Percentiles rank a stretch among this genome's conserved stretches.
Conservation (phyloP, 1,140 invertebrate species). For the Polypedilum vanderplanki region DNA sequence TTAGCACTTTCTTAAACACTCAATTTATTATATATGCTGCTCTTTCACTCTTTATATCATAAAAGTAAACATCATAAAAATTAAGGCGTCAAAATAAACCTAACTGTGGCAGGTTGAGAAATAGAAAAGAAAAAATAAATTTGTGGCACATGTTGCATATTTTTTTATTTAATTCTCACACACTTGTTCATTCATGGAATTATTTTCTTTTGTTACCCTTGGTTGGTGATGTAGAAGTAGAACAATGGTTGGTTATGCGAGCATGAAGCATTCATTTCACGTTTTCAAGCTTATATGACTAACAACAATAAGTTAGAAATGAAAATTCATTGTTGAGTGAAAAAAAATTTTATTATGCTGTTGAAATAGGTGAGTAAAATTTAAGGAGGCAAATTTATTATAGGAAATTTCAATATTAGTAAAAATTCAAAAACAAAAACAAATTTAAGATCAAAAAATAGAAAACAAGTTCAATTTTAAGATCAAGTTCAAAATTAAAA, state of each 20-base stretch:
- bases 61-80: not conserved
- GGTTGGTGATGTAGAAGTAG: not conserved
- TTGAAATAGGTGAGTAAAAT: too few relatives aligned
- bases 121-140: not conserved
- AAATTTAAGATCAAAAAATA: too few relatives aligned
- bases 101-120: too few relatives aligned
- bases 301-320: too few relatives aligned
- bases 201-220: not conserved
- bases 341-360: too few relatives aligned
- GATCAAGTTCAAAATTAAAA: too few relatives aligned
- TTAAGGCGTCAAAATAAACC: slow-evolving; percentile 5
- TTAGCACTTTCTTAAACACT: not conserved
- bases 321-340: too few relatives aligned
- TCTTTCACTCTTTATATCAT: not conserved
- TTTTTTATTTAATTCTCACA: not conserved
- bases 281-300: not conserved
- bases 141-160: slow-evolving; percentile 21
- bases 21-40: slow-evolving; percentile 8
- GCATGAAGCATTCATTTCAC: not conserved
- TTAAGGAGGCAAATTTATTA: too few relatives aligned
- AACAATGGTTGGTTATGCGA: not conserved
- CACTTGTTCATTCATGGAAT: not conserved
- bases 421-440: too few relatives aligned
- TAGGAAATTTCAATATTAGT: too few relatives aligned
- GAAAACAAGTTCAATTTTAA: too few relatives aligned